Percentiles rank a stretch among this genome's conserved stretches.
Evolutionary conservation across 1,140 invertebrate genomes (phyloP).

Genomic region (Mercenaria mercenaria): DNA sequence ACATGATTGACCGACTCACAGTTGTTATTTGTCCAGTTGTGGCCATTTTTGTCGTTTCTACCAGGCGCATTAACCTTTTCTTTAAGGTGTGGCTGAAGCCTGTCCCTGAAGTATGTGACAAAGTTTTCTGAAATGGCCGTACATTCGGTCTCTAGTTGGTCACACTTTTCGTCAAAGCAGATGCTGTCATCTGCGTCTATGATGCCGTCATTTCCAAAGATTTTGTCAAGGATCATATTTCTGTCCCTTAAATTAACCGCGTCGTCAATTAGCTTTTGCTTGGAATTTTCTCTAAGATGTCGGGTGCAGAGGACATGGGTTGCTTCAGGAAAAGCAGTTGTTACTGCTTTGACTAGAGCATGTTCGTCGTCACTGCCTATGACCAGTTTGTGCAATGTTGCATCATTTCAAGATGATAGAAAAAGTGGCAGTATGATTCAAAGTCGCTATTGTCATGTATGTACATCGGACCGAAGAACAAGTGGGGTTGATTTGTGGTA

Average conservation of each 20-base stretch:
- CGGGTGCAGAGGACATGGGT: too few species aligned
- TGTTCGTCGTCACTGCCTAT: constrained; percentile 60
- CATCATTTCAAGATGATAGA: background rate
- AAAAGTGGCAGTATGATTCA: too few species aligned
- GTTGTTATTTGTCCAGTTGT: constrained; percentile 59
- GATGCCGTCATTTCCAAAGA: constrained; percentile 41
- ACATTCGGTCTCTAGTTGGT: too few species aligned
- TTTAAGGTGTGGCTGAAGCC: background rate
- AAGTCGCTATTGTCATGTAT: constrained; percentile 55
- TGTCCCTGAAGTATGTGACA: too few species aligned
- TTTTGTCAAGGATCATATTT: background rate
- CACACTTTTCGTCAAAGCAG: background rate
- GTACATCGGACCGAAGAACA: constrained; percentile 60
- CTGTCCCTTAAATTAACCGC: background rate
- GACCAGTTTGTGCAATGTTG: background rate
- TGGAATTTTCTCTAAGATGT: too few species aligned
- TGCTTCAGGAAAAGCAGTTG: too few species aligned
- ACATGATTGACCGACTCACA: too few species aligned
- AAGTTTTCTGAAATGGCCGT: too few species aligned
- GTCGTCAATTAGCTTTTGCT: constrained; percentile 23
- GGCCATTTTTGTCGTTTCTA: background rate
- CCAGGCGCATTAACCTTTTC: constrained; percentile 11
- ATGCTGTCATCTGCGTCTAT: too few species aligned
- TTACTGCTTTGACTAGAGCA: constrained; percentile 45
- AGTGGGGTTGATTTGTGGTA: background rate